Evolutionary conservation across 2,797 vertebrate species (phyloP).

Genomic region (Microctenopoma steveboyesi): DNA sequence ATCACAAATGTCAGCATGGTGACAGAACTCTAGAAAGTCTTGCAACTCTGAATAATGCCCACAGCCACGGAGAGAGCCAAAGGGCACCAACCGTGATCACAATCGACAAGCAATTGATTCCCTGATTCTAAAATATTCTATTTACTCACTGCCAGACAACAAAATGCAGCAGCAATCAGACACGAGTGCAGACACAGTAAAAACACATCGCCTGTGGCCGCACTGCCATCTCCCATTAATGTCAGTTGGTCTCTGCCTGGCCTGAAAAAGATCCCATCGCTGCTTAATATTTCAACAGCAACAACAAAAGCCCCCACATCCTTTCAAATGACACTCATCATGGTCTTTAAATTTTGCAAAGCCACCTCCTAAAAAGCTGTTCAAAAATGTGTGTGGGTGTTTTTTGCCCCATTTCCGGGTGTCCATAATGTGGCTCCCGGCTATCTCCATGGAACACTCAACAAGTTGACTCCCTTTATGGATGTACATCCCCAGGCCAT

Average conservation of each 20-base stretch:
- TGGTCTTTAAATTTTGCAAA: slow-evolving; percentile 60
- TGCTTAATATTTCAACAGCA: slow-evolving; percentile 68
- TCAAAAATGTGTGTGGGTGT: slow-evolving; percentile 70
- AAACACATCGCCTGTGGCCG: slow-evolving; percentile 34
- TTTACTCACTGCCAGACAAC: slow-evolving; percentile 21
- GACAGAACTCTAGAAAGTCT: not conserved
- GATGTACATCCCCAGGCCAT: slow-evolving; percentile 66
- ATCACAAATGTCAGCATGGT: too few species aligned
- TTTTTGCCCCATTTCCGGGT: slow-evolving; percentile 60
- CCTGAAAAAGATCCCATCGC: slow-evolving; percentile 42
- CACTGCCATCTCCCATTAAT: slow-evolving; percentile 43
- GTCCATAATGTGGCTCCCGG: slow-evolving; percentile 55
- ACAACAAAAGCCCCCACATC: slow-evolving; percentile 1
- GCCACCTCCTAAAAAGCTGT: slow-evolving; percentile 56
- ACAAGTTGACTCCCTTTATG: slow-evolving; percentile 71
- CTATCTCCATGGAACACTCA: slow-evolving; percentile 60
- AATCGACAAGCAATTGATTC: slow-evolving; percentile 3
- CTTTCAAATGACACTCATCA: slow-evolving; percentile 59
- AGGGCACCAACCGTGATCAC: slow-evolving; percentile 21
- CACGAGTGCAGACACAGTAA: slow-evolving; percentile 15
- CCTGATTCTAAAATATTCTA: slow-evolving; percentile 15
- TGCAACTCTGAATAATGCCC: slow-evolving; percentile 8
- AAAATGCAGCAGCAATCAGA: slow-evolving; percentile 2
- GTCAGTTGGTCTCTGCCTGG: slow-evolving; percentile 33
- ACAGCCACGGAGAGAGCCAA: not conserved